Conservation (phyloP, 2,113 vertebrate species). For the Cariama cristata region DNA sequence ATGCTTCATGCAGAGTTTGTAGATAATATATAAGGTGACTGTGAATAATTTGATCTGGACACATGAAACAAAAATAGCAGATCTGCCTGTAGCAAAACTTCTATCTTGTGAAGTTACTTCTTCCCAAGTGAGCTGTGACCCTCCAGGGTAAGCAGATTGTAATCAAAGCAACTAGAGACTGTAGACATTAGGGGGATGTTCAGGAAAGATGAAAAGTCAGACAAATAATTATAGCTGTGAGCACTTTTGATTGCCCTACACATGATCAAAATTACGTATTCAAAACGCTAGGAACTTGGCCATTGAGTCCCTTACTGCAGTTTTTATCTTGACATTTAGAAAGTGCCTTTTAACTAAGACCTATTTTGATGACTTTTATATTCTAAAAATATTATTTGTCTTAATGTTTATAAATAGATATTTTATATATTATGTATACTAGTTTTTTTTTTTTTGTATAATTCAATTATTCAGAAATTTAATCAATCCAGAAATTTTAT, state of each 20-base stretch:
- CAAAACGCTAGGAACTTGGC: neutral
- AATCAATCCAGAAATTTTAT: neutral
- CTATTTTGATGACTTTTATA: neutral
- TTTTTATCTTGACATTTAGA: neutral
- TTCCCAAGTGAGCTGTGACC: neutral
- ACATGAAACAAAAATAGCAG: constrained; percentile 2
- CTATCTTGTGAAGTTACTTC: neutral
- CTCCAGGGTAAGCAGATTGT: neutral
- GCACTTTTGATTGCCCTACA: neutral
- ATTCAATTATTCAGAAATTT: neutral
- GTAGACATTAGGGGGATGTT: neutral
- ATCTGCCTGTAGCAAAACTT: neutral
- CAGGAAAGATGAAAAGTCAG: neutral
- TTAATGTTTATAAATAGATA: neutral
- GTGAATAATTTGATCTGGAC: neutral
- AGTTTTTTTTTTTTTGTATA: neutral
- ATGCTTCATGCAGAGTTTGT: neutral
- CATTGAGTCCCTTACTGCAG: neutral
- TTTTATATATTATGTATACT: neutral
- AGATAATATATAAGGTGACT: neutral
- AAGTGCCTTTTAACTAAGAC: neutral
- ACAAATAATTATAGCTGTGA: neutral
- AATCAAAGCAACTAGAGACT: neutral
- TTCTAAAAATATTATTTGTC: neutral
- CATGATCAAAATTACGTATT: neutral